Conservation (phyloP, 35 echinoderm and acorn worm genomes). For the Diadema setosum region DNA sequence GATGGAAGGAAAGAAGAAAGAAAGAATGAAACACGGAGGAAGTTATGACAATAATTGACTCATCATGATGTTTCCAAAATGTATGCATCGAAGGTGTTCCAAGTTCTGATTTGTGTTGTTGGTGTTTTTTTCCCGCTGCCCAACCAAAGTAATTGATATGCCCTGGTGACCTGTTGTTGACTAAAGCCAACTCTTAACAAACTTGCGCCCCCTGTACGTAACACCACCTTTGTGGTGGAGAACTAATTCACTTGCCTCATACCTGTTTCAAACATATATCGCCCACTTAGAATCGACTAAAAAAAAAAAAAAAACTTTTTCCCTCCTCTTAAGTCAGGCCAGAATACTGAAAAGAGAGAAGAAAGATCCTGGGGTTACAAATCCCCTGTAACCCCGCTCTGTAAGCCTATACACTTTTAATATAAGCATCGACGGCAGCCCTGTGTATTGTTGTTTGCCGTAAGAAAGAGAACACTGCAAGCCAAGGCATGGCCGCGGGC, state of each 20-base stretch:
- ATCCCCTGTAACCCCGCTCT: slow-evolving; percentile 68
- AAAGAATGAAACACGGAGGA: slow-evolving; percentile 52
- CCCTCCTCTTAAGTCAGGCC: not conserved
- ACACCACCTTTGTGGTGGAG: not conserved
- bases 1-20: slow-evolving; percentile 25
- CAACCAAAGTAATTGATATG: not conserved
- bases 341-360: slow-evolving; percentile 38
- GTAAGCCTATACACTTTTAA: slow-evolving; percentile 84
- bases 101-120: not conserved
- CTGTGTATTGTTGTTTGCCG: slow-evolving; percentile 80
- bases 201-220: slow-evolving; percentile 12
- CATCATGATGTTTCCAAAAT: not conserved
- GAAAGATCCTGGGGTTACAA: slow-evolving; percentile 32
- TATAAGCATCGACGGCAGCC: slow-evolving; percentile 71
- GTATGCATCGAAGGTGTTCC: not conserved
- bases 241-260: not conserved
- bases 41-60: not conserved
- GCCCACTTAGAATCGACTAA: slow-evolving; percentile 11
- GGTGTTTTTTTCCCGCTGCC: too few species aligned
- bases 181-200: not conserved
- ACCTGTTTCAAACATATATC: slow-evolving; percentile 18
- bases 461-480: slow-evolving; percentile 66
- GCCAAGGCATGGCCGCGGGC: slow-evolving; percentile 50
- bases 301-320: not conserved
- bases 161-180: not conserved